phyloP scores from a whole-genome alignment of 2,113 vertebrate genomes.

The Hypomesus transpacificus region DNA sequence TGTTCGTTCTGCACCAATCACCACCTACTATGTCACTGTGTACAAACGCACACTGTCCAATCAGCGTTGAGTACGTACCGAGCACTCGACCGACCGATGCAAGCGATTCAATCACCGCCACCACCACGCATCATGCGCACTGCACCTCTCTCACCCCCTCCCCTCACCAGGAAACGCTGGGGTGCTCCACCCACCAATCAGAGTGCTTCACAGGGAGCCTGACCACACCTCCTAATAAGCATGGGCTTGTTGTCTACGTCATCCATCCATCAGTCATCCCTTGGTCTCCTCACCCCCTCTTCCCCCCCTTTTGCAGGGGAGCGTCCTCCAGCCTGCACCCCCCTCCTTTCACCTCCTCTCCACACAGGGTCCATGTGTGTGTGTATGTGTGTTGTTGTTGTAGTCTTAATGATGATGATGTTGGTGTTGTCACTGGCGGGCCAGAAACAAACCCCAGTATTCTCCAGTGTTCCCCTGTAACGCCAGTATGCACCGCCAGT shows the following conservation, averaged over 20 bases:
- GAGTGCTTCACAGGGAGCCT: constrained; percentile 28
- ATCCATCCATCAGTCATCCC: constrained; percentile 8
- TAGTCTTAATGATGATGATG: neutral
- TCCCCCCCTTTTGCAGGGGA: constrained; percentile 12
- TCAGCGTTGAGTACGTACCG: constrained; percentile 33
- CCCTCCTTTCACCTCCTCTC: constrained; percentile 25
- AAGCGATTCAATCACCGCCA: neutral
- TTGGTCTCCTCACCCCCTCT: constrained; percentile 48
- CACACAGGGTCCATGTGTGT: constrained; percentile 46
- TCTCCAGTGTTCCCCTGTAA: neutral
- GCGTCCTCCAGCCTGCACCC: constrained; percentile 5
- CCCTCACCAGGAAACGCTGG: constrained; percentile 11
- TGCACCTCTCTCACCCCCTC: neutral
- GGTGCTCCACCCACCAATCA: constrained; percentile 33
- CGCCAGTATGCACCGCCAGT: too few relatives aligned
- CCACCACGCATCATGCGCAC: constrained; percentile 12
- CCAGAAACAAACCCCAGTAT: neutral
- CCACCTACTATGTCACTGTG: constrained; percentile 28
- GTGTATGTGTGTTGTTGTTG: constrained; percentile 13
- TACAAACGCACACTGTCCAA: constrained; percentile 36
- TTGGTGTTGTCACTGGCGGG: neutral
- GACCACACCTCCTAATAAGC: constrained; percentile 28
- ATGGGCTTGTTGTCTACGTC: constrained; percentile 37
- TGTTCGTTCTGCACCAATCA: constrained; percentile 52
- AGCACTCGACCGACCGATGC: constrained; percentile 27